Evolutionary conservation across 2,888 invertebrate species (phyloP), one percentile per base, ranked within the genome.

Genomic region (Tipula lateralis): DNA sequence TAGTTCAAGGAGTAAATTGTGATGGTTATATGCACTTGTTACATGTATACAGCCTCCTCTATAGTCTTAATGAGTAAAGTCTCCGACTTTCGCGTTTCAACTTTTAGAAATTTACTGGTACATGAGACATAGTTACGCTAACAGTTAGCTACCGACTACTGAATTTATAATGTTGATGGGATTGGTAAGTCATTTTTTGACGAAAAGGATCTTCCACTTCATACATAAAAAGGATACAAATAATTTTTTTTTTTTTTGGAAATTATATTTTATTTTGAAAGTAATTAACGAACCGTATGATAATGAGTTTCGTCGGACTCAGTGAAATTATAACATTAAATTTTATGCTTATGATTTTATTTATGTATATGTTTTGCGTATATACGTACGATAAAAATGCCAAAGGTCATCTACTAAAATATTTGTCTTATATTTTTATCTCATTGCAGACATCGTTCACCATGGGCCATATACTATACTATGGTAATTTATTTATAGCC

Each of bases 251-350:
- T 66, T 36, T 36, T 9, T 36, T 36, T 36, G 12, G 36, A 36
- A 36, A 36, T 36, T 9, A 36, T 7, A 24, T 24, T 19, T 66
- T 66, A 66, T 9, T 3, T 32, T 1, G 9, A 66, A 66, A 24
- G 66, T 66, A 66, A 66, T 66, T 19, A 66, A 66, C 66, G 66
- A 66, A 66, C 66, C 66, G 66, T 24, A 66, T 66, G 66, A 66
- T 7, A 24, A 66, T 66, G 9, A 24, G 19, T 66, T 24, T 24
- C n/a, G 24, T 9, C 9, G 66, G 66, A 24, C 66, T 66, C 66
- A 66, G 66, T 66, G 7, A 24, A 2, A 24, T 24, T 24, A 24
- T 66, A 66, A 24, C 24, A 66, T 66, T 66, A 66, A 66, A 66
- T 66, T 66, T 19, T 66, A 66, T 66, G 66, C 24, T 66, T 66